phyloP scores from a whole-genome alignment of 1,140 invertebrate species.

The Drosophila mayri region DNA sequence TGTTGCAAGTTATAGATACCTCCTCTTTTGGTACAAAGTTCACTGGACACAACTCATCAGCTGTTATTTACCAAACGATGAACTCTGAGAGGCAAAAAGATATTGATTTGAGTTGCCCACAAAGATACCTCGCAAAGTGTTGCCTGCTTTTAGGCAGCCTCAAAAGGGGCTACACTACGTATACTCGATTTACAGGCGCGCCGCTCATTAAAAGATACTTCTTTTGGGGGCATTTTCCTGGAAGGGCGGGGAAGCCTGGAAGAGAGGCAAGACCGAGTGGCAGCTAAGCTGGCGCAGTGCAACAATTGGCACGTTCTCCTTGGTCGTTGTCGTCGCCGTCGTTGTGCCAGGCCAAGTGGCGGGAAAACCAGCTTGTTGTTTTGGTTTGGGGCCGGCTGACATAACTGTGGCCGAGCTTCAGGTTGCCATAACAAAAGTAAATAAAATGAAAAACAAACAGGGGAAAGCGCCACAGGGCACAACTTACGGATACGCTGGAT shows the following conservation, averaged over 20 bases:
- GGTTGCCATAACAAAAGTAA: constrained; percentile 42
- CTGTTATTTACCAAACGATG: constrained; percentile 16
- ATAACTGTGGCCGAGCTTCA: constrained; percentile 58
- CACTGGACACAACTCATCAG: constrained; percentile 19
- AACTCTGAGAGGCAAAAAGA: background rate
- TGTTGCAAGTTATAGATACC: constrained; percentile 1
- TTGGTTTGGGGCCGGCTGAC: constrained; percentile 39
- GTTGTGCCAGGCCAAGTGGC: constrained; percentile 12
- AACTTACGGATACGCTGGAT: too few relatives aligned
- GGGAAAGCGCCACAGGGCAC: background rate
- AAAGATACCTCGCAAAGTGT: background rate
- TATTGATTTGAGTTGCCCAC: constrained; percentile 6
- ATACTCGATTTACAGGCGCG: constrained; percentile 9
- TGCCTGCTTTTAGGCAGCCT: constrained; percentile 23
- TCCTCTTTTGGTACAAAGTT: constrained; percentile 30
- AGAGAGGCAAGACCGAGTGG: background rate
- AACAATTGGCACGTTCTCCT: constrained; percentile 36
- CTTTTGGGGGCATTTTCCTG: background rate
- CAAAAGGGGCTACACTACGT: background rate
- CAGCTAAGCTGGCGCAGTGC: constrained; percentile 11
- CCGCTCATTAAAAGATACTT: background rate
- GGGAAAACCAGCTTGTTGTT: constrained; percentile 44
- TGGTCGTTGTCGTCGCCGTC: background rate
- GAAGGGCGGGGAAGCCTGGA: background rate
- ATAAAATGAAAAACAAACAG: constrained; percentile 12